Conservation (phyloP, 2,888 invertebrate genomes). For the Oscheius sp. region DNA sequence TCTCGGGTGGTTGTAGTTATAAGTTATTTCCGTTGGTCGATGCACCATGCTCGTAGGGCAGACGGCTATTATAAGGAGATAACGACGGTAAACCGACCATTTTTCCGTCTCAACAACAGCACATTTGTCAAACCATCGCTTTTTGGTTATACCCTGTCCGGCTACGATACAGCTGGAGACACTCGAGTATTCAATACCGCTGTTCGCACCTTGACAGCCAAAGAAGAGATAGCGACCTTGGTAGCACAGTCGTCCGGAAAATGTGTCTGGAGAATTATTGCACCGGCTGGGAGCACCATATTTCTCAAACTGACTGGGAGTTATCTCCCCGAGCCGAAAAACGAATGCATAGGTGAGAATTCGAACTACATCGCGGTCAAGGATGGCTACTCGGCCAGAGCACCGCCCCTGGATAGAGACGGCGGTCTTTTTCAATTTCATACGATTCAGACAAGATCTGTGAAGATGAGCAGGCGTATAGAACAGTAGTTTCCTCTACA, state of each 20-base stretch:
- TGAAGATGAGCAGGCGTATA: conserved; percentile 80
- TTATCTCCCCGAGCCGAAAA: conserved; percentile 10
- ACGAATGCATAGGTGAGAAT: conserved; percentile 20
- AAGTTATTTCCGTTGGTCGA: too few relatives aligned
- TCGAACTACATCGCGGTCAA: conserved; percentile 19
- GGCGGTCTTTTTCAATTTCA: not conserved
- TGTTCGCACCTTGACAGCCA: too few relatives aligned
- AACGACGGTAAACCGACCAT: too few relatives aligned
- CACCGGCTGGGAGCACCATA: conserved; percentile 95
- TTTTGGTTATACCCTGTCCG: too few relatives aligned
- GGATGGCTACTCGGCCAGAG: conserved; percentile 25
- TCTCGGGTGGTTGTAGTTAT: too few relatives aligned
- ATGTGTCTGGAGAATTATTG: conserved; percentile 97
- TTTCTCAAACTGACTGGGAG: conserved; percentile 87
- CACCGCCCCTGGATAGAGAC: not conserved
- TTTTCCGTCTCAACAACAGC: too few relatives aligned
- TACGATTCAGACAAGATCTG: conserved; percentile 79
- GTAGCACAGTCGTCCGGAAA: conserved; percentile 73
- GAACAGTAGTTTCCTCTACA: conserved; percentile 87
- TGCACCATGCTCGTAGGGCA: too few relatives aligned
- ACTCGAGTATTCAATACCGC: too few relatives aligned
- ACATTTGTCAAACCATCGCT: too few relatives aligned
- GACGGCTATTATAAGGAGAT: too few relatives aligned
- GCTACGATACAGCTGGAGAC: too few relatives aligned
- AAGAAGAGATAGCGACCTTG: conserved; percentile 81